phyloP scores from a whole-genome alignment of 2,113 vertebrate species.

The Calyptommatus sinebrachiatus region DNA sequence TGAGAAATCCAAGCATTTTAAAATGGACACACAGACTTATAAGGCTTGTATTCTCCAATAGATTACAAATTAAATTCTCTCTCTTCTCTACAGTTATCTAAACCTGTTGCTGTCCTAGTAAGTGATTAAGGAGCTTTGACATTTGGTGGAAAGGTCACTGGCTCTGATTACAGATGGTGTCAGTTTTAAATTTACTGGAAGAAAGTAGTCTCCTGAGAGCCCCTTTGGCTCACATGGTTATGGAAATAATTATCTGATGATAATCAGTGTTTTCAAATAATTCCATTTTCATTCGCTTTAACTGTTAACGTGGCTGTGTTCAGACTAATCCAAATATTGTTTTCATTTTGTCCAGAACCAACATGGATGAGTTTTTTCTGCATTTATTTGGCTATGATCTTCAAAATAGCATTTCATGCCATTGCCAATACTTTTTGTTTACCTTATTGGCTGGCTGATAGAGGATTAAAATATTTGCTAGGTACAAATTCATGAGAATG shows the following conservation, averaged over 20 bases:
- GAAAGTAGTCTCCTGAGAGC: slow-evolving; percentile 25
- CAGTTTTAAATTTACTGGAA: slow-evolving; percentile 43
- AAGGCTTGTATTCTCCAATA: accelerated
- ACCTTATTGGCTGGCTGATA: background rate
- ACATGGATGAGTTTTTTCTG: background rate
- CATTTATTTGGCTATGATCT: background rate
- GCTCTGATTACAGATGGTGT: slow-evolving; percentile 48
- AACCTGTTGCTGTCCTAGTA: background rate
- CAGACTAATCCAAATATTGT: background rate
- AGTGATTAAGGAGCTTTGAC: slow-evolving; percentile 55
- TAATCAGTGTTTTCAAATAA: too few species aligned
- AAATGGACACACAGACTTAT: too few species aligned
- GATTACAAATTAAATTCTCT: background rate
- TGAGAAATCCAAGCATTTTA: background rate
- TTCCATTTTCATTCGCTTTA: background rate
- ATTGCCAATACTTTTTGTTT: background rate
- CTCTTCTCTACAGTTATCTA: accelerated
- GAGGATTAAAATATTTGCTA: background rate
- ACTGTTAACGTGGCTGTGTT: background rate
- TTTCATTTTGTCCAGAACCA: background rate
- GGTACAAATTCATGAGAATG: background rate
- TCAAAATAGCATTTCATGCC: background rate
- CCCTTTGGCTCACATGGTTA: background rate
- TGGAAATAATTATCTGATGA: background rate
- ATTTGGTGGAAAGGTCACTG: slow-evolving; percentile 70